Evolutionary conservation across 2,797 vertebrate species (phyloP).

Genomic region (Platalea minor): DNA sequence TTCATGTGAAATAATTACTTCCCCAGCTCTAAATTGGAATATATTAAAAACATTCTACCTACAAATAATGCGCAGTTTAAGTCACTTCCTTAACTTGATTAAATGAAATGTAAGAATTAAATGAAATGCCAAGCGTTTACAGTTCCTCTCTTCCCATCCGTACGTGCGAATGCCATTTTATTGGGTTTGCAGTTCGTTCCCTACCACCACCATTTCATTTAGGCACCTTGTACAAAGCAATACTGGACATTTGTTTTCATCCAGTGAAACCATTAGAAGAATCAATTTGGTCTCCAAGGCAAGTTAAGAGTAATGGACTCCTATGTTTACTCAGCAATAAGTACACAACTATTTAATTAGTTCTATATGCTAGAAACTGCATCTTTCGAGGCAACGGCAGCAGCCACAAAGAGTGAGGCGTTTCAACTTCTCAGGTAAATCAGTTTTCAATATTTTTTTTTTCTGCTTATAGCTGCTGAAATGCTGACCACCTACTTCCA

Average conservation of each 20-base stretch:
- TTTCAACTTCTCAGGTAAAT: neutral
- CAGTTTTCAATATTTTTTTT: neutral
- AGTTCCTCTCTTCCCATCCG: neutral
- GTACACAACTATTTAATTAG: slow-evolving; percentile 26
- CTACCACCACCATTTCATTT: slow-evolving; percentile 12
- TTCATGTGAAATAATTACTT: neutral
- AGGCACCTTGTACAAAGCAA: neutral
- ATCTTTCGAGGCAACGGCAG: neutral
- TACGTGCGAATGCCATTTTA: neutral
- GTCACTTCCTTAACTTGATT: neutral
- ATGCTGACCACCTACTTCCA: neutral
- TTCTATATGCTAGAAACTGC: neutral
- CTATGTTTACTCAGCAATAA: neutral
- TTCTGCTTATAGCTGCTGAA: neutral
- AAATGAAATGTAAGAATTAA: neutral
- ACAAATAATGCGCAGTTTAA: neutral
- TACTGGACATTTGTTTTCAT: neutral
- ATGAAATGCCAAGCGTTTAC: neutral
- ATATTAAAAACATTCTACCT: neutral
- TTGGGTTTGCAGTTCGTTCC: neutral
- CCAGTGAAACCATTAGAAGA: neutral
- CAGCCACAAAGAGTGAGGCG: fast-evolving
- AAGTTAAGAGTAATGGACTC: slow-evolving; percentile 22
- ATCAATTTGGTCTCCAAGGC: slow-evolving; percentile 16
- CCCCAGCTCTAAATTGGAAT: neutral